phyloP scores from a whole-genome alignment of 2,113 vertebrate species.

The Clinocottus analis region DNA sequence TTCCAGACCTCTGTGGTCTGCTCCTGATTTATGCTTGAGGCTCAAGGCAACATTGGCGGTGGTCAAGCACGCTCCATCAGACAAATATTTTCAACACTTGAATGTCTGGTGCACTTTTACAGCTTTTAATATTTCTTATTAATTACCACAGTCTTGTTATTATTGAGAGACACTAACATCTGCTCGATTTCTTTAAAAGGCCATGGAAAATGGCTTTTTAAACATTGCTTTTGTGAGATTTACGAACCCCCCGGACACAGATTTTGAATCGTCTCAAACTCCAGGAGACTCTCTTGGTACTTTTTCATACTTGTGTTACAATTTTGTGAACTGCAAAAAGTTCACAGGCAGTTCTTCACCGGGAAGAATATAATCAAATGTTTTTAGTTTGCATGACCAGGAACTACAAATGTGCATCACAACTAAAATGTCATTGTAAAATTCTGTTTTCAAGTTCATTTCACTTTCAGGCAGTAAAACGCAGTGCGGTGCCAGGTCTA shows the following conservation, averaged over 20 bases:
- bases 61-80: no score
- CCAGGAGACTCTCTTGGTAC: no score
- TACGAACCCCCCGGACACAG: no score
- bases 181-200: background rate
- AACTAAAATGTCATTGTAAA: conserved; percentile 7
- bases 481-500: conserved; percentile 37
- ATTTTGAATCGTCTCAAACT: no score
- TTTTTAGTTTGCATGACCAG: background rate
- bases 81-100: no score
- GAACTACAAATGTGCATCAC: background rate
- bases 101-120: background rate
- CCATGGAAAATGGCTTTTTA: no score
- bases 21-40: background rate
- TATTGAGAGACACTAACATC: background rate
- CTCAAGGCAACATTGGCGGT: background rate
- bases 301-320: no score
- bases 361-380: no score
- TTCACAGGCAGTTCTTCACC: no score
- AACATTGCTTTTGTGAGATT: background rate
- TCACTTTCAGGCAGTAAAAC: conserved; percentile 28
- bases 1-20: background rate
- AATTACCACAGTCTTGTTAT: background rate
- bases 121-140: background rate
- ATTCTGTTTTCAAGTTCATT: conserved; percentile 16
- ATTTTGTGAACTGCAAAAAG: no score